These are phyloP conservation scores for Malthinus flaveolus DNA, from an alignment of 2,888 invertebrate genomes.

Conservation along the genomic window DNA sequence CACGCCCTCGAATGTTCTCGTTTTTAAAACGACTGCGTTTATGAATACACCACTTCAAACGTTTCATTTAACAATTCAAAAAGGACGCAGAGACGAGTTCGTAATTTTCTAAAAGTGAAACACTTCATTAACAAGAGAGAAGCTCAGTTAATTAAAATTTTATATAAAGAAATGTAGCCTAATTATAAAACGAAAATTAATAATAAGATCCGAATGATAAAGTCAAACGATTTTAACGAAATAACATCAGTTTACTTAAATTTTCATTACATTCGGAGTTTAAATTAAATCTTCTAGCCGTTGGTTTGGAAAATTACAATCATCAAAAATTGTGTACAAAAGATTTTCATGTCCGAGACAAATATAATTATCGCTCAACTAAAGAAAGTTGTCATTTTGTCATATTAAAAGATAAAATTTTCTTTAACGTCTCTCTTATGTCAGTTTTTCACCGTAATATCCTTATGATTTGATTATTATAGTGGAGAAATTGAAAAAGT, in stretches of 20 bases:
- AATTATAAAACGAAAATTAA: neutral
- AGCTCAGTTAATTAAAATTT: neutral
- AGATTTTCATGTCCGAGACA: neutral
- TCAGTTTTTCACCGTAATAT: too few species aligned
- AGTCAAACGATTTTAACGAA: slow-evolving; percentile 3
- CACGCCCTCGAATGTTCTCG: too few species aligned
- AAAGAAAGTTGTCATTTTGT: too few species aligned
- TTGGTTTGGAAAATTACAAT: slow-evolving; percentile 22
- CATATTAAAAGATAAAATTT: too few species aligned
- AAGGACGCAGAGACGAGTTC: too few species aligned
- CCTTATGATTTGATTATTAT: too few species aligned
- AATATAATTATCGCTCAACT: neutral
- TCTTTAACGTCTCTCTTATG: too few species aligned
- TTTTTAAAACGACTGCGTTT: too few species aligned
- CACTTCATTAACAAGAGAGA: slow-evolving; percentile 34
- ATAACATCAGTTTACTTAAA: slow-evolving; percentile 23
- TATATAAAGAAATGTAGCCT: neutral
- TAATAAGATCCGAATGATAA: neutral
- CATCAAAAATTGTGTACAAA: slow-evolving; percentile 4
- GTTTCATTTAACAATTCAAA: too few species aligned
- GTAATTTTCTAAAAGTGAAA: too few species aligned
- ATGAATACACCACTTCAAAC: too few species aligned
- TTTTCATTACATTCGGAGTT: slow-evolving; percentile 19
- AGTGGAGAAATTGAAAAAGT: too few species aligned
- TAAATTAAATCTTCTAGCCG: slow-evolving; percentile 17